Conservation (phyloP, 1,140 invertebrate species). For the Thrips palmi region DNA sequence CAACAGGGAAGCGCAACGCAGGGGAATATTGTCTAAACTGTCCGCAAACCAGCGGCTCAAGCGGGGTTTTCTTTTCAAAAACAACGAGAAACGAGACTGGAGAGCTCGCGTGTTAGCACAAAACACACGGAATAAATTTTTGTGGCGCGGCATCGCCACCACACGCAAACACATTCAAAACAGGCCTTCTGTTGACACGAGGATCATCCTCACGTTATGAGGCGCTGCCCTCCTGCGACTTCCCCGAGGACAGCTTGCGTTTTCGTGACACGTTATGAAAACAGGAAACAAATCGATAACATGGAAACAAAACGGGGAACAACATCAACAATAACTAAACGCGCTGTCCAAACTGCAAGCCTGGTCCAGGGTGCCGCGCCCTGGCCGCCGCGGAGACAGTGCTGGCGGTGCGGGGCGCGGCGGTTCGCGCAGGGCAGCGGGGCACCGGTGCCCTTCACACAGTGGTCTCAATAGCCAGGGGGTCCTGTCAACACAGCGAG, state of each 20-base stretch:
- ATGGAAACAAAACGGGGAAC: background rate
- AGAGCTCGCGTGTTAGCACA: no score
- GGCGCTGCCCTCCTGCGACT: slow-evolving; percentile 1
- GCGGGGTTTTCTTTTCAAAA: no score
- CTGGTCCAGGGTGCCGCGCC: slow-evolving; percentile 6
- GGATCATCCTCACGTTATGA: slow-evolving; percentile 2
- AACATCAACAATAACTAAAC: background rate
- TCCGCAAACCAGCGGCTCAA: no score
- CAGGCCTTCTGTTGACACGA: background rate
- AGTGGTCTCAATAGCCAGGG: slow-evolving; percentile 38
- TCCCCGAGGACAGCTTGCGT: slow-evolving; percentile 1
- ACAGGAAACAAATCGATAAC: slow-evolving; percentile 1
- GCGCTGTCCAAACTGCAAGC: background rate
- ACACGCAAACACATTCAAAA: no score
- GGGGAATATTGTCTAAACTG: no score
- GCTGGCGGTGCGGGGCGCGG: slow-evolving; percentile 5
- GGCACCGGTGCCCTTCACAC: slow-evolving; percentile 24
- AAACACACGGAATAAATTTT: no score
- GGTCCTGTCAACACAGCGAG: slow-evolving; percentile 52
- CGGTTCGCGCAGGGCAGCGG: background rate
- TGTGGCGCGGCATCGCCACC: no score
- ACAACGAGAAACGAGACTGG: no score
- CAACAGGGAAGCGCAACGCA: no score
- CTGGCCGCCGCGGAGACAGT: slow-evolving; percentile 8
- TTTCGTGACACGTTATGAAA: slow-evolving; percentile 1